Conservation (phyloP, 1,140 invertebrate genomes). For the Lepidurus packardi region DNA sequence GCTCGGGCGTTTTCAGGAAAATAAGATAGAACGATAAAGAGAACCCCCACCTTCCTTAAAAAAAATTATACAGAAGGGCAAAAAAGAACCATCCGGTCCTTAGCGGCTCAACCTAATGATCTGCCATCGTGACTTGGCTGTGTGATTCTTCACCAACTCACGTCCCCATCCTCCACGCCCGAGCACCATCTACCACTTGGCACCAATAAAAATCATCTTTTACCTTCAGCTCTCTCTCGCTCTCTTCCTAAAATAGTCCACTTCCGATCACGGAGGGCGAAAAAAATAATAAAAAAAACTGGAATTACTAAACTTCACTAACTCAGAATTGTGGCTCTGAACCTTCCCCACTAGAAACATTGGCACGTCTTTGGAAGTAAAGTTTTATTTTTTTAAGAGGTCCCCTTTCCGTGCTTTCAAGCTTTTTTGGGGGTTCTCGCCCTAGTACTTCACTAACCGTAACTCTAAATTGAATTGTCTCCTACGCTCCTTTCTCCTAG, state of each 20-base stretch:
- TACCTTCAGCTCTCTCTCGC: neutral
- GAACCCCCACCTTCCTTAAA: neutral
- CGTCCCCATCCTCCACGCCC: neutral
- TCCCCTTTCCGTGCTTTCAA: neutral
- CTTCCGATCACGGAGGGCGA: neutral
- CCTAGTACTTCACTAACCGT: neutral
- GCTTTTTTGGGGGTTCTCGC: neutral
- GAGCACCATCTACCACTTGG: neutral
- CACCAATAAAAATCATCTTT: conserved; percentile 16
- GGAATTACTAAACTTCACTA: neutral
- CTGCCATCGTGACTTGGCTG: conserved; percentile 17
- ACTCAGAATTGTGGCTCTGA: too few relatives aligned
- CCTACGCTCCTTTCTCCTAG: neutral
- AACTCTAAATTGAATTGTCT: neutral
- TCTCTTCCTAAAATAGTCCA: neutral
- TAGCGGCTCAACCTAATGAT: conserved; percentile 11
- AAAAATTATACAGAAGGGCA: neutral
- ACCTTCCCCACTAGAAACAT: neutral
- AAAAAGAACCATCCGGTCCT: conserved; percentile 15
- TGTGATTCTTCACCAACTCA: conserved; percentile 1
- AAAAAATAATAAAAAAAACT: neutral
- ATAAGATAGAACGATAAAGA: neutral
- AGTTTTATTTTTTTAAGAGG: neutral
- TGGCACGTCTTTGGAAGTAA: neutral
- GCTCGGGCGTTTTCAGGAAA: neutral